Base-by-base conservation (phyloP, 2,888 invertebrate species). In the Chydorus sphaericus region DNA sequence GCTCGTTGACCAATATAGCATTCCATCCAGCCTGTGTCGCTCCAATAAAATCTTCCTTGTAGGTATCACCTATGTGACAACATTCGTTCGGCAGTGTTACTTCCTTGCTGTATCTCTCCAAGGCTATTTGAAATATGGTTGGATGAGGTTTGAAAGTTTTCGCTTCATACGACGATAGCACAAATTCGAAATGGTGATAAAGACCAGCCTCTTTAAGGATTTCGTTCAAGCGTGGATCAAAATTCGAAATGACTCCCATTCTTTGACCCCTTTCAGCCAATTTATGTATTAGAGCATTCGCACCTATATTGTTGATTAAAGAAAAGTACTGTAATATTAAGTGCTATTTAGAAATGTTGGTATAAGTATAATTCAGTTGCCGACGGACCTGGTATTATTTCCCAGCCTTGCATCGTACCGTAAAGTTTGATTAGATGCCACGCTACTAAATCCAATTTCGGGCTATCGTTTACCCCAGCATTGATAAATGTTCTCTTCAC, bases 181-280 rank as follows among this genome's bases (percentile, higher is more conserved):
- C 74, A 71, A 92, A 92, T 61, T 83, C 76, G 70, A 93, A 88
- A 66, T 81, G 80, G 54, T 80, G 71, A 52, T 75, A 67, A n/a
- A 92, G 69, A 56, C 76, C 77, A 36, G 83, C 73, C 62, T 79
- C 80, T 14, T 70, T 63, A 54, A 93, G 72, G 60, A 91, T 77
- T 5, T 74, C 71, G 58, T 79, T 74, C 2, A 93, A 71, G 30
- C 91, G 75, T 30, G 87, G 83, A 72, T 93, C 93, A 71, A 84
- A 89, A 70, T 93, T 93, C 6, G 92, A 89, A 61, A 93, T 80
- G 0, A 90, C 78, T 3, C 90, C 92, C 44, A 90, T 62, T 11
- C 67, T 63, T 14, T 77, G 64, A 26, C 70, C 69, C 55, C 68
- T 70, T 11, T 67, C 33, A 44, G 30, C 14, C 30, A 54, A 36